These are phyloP conservation scores for Planiliza haematocheilus DNA, from an alignment of 2,113 vertebrate species.

Conservation along the genomic window DNA sequence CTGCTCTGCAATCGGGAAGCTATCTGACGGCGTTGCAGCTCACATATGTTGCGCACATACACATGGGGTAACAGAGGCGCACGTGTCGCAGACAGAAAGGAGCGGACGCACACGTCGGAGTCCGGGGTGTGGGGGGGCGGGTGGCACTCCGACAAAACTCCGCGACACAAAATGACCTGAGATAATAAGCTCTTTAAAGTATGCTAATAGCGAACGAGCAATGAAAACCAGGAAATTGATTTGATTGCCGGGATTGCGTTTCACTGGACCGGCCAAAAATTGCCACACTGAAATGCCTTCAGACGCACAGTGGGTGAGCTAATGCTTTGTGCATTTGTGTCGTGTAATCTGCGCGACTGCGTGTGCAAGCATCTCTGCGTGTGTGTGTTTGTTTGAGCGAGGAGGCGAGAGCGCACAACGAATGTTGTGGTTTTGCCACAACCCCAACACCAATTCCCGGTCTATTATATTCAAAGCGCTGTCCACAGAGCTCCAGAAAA, in stretches of 20 bases:
- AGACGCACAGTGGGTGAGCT: conserved; percentile 40
- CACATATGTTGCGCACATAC: conserved; percentile 54
- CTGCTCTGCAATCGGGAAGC: conserved; percentile 49
- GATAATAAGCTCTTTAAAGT: conserved; percentile 58
- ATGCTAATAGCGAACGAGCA: conserved; percentile 57
- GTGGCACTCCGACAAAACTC: conserved; percentile 24
- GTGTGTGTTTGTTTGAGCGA: conserved; percentile 45
- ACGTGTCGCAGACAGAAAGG: conserved; percentile 29
- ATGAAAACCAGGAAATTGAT: conserved; percentile 55
- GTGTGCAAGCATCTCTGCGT: conserved; percentile 34
- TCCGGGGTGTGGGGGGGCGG: too few relatives aligned
- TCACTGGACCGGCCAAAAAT: conserved; percentile 45
- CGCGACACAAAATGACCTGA: conserved; percentile 50
- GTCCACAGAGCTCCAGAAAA: conserved; percentile 41
- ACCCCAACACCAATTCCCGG: conserved; percentile 29
- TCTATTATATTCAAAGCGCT: conserved; percentile 59
- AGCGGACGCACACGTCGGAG: too few relatives aligned
- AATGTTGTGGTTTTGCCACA: conserved; percentile 42
- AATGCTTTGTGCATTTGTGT: conserved; percentile 53
- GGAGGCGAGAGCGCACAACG: conserved; percentile 26
- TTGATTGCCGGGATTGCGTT: conserved; percentile 61
- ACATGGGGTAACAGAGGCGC: conserved; percentile 35
- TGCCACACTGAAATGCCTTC: conserved; percentile 50
- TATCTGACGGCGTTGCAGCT: conserved; percentile 66
- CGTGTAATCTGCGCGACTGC: conserved; percentile 44